A percentile compares a stretch with the other conserved stretches of the same genome.
phyloP scores from a whole-genome alignment of 2,113 vertebrate species.

The Epinephelus moara region DNA sequence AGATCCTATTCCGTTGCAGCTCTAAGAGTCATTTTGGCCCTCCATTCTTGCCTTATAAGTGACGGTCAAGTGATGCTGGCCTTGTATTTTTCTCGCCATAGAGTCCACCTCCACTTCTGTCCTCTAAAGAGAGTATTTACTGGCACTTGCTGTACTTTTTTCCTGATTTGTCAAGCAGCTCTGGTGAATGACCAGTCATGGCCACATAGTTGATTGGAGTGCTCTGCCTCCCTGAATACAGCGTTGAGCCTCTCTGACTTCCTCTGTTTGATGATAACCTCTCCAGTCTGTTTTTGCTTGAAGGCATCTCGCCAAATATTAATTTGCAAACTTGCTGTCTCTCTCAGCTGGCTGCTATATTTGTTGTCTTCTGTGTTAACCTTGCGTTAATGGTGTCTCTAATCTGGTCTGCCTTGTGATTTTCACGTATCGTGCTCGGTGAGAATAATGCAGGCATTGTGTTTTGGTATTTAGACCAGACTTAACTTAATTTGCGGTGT shows the following conservation, averaged over 20 bases:
- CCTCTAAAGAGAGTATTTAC: background rate
- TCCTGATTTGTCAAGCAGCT: conserved; percentile 6
- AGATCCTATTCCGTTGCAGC: conserved; percentile 8
- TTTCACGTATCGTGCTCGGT: background rate
- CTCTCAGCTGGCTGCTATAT: conserved; percentile 37
- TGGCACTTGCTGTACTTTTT: background rate
- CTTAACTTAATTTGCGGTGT: background rate
- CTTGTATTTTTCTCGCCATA: conserved; percentile 3
- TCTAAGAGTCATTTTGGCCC: background rate
- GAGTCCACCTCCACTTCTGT: conserved; percentile 19
- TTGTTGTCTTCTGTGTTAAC: conserved; percentile 45
- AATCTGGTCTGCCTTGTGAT: background rate
- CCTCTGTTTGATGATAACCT: conserved; percentile 18
- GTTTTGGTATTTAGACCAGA: background rate
- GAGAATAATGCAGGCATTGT: background rate
- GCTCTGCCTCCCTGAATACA: conserved; percentile 17
- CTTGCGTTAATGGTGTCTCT: conserved; percentile 25
- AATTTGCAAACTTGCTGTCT: conserved; percentile 42
- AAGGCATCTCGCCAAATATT: conserved; percentile 35
- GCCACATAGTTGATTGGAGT: conserved; percentile 1
- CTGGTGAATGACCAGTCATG: background rate
- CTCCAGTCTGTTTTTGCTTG: conserved; percentile 26
- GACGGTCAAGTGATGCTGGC: conserved; percentile 7
- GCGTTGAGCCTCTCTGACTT: conserved; percentile 21
- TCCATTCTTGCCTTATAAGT: background rate